Evolutionary conservation across 2,888 invertebrate genomes (phyloP).

Genomic region (Hydrotaea cyrtoneurina): DNA sequence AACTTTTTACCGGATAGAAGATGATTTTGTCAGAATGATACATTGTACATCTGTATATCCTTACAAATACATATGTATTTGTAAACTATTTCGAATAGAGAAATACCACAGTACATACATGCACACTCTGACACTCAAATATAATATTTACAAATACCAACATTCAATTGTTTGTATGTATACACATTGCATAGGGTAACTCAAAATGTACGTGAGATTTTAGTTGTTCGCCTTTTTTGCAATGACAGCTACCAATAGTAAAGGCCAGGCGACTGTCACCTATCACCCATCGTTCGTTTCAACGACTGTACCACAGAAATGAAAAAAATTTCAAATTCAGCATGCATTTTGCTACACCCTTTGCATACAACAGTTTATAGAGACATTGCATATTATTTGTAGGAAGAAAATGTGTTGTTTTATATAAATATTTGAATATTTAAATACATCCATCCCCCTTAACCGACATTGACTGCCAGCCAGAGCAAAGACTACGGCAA

Average conservation of each 20-base stretch:
- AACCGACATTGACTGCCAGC: neutral
- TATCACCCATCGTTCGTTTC: too few relatives aligned
- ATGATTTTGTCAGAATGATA: too few relatives aligned
- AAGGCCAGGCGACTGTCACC: too few relatives aligned
- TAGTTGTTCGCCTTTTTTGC: too few relatives aligned
- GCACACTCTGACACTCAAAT: slow-evolving; percentile 19
- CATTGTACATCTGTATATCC: neutral
- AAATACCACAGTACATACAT: slow-evolving; percentile 28
- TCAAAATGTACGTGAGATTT: too few relatives aligned
- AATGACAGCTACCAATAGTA: too few relatives aligned
- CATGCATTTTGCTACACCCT: neutral
- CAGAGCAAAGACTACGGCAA: neutral
- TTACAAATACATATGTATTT: neutral
- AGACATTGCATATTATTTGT: neutral
- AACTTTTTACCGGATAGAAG: too few relatives aligned
- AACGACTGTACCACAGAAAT: neutral
- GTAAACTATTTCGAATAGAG: neutral
- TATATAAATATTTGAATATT: slow-evolving; percentile 35
- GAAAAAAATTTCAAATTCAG: too few relatives aligned
- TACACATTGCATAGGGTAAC: too few relatives aligned
- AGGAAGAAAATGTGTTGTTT: neutral
- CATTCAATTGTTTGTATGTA: slow-evolving; percentile 1
- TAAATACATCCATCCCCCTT: neutral
- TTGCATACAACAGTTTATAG: neutral
- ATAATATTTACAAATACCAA: slow-evolving; percentile 23